phyloP scores from a whole-genome alignment of 2,888 invertebrate genomes.

The Ariolimax columbianus region DNA sequence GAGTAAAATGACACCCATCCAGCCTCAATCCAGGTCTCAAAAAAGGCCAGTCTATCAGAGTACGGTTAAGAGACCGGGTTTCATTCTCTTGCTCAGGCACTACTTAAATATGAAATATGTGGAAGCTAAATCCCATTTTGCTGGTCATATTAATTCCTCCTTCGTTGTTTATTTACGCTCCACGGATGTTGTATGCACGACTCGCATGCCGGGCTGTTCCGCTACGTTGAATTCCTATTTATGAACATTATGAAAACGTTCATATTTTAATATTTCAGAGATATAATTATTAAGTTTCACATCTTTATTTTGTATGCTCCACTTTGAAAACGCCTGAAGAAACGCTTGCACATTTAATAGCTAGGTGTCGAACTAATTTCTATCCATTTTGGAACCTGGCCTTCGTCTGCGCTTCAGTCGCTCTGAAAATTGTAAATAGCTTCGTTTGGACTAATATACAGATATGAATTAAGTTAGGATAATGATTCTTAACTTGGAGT shows the following conservation, averaged over 20 bases:
- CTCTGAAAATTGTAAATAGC: no score
- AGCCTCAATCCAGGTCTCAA: background rate
- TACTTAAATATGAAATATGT: background rate
- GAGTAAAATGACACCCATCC: background rate
- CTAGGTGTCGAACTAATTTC: background rate
- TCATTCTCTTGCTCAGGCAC: background rate
- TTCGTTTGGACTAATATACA: no score
- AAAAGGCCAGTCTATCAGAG: background rate
- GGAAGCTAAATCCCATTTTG: background rate
- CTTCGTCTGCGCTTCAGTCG: no score
- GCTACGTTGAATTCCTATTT: background rate
- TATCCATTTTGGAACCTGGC: background rate
- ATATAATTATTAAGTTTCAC: constrained; percentile 14
- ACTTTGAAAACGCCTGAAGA: background rate
- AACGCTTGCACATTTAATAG: background rate
- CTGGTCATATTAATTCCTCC: background rate
- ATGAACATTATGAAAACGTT: constrained; percentile 4
- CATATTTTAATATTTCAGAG: constrained; percentile 3
- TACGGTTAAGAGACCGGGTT: background rate
- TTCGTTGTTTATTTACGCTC: background rate
- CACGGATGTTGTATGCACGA: background rate
- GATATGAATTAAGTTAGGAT: no score
- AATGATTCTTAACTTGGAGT: no score
- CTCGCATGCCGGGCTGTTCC: background rate
- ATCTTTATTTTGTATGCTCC: background rate